Evolutionary conservation across 2,888 invertebrate genomes (phyloP).

Genomic region (Ochlodes sylvanus): DNA sequence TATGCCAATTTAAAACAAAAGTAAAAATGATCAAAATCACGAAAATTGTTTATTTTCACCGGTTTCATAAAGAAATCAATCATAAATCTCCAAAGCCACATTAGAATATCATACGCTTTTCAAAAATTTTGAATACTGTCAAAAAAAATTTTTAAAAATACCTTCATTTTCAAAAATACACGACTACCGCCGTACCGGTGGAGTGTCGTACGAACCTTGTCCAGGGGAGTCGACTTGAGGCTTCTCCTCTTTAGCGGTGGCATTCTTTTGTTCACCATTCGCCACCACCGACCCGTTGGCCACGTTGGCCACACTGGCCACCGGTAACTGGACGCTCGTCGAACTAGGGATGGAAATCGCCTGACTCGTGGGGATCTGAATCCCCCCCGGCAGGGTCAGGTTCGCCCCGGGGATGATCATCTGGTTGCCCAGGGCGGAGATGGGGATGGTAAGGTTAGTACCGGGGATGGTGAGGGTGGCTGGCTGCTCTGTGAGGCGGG

Average conservation of each 20-base stretch:
- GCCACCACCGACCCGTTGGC: conserved; percentile 55
- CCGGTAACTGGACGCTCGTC: conserved; percentile 52
- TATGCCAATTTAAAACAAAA: no score
- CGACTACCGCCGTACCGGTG: neutral
- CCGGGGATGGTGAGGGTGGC: conserved; percentile 86
- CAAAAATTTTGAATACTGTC: no score
- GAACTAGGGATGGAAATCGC: conserved; percentile 63
- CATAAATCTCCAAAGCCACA: no score
- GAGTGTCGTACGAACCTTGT: conserved; percentile 26
- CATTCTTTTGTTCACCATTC: conserved; percentile 76
- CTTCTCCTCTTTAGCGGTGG: conserved; percentile 55
- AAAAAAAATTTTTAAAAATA: neutral
- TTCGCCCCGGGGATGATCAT: conserved; percentile 85
- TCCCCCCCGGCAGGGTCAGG: conserved; percentile 65
- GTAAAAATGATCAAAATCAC: no score
- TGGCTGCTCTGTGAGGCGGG: conserved; percentile 75
- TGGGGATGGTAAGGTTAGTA: conserved; percentile 86
- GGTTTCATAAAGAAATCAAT: no score
- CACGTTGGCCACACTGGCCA: conserved; percentile 52
- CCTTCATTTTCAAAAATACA: conserved; percentile 4
- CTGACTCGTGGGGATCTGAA: conserved; percentile 56
- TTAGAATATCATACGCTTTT: no score
- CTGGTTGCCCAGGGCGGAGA: conserved; percentile 78
- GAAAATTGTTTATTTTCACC: no score
- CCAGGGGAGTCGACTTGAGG: conserved; percentile 38